Percentiles rank a stretch among this genome's conserved stretches.
Evolutionary conservation across 2,888 invertebrate genomes (phyloP).

Genomic region (Diplolepis rosae): DNA sequence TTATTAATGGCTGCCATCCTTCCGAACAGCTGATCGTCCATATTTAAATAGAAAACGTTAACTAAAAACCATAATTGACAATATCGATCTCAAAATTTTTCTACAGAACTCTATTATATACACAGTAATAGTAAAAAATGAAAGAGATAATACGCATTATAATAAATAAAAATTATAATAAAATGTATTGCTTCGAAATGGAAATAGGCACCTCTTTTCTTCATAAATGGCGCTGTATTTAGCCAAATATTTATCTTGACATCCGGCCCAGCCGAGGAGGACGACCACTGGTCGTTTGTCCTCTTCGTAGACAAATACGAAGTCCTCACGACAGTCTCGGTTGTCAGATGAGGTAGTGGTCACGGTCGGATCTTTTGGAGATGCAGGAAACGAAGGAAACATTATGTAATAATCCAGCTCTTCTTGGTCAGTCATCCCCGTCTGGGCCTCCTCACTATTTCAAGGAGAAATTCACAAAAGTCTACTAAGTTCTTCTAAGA

Average conservation of each 20-base stretch:
- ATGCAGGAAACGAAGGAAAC: slow-evolving; percentile 76
- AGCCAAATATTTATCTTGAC: slow-evolving; percentile 84
- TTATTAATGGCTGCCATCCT: too few relatives aligned
- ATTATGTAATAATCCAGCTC: slow-evolving; percentile 79
- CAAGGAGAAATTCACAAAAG: background rate
- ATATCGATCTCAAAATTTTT: too few relatives aligned
- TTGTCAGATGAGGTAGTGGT: slow-evolving; percentile 11
- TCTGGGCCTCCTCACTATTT: slow-evolving; percentile 8
- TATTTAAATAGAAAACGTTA: too few relatives aligned
- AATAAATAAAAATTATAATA: too few relatives aligned
- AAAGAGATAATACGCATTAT: too few relatives aligned
- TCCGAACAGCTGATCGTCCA: too few relatives aligned
- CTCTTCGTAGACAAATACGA: slow-evolving; percentile 78
- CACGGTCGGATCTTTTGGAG: slow-evolving; percentile 55
- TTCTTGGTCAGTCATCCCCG: slow-evolving; percentile 69
- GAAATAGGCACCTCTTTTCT: slow-evolving; percentile 83
- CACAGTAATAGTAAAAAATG: too few relatives aligned
- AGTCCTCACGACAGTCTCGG: slow-evolving; percentile 72
- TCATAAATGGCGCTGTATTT: slow-evolving; percentile 88
- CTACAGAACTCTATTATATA: too few relatives aligned
- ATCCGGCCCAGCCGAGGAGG: slow-evolving; percentile 87
- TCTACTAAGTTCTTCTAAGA: background rate
- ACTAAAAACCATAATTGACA: too few relatives aligned
- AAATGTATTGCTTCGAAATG: too few relatives aligned
- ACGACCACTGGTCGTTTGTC: slow-evolving; percentile 81